These are phyloP conservation scores for Poecilobothrus nobilitatus DNA, from an alignment of 2,888 invertebrate species.

Conservation along the genomic window DNA sequence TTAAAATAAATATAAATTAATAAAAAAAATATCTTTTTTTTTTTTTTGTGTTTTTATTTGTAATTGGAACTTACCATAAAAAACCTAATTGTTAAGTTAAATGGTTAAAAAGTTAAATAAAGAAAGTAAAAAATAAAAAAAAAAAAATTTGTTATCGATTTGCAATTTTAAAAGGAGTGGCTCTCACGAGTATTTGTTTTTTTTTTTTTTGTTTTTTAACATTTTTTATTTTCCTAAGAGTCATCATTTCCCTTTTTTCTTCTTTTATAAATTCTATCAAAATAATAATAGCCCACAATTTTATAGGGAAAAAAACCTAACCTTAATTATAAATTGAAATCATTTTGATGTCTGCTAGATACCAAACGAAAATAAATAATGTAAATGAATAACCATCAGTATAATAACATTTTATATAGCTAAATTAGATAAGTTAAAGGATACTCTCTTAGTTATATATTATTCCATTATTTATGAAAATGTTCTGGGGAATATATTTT, in stretches of 20 bases:
- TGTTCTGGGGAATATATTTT: too few relatives aligned
- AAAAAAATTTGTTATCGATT: neutral
- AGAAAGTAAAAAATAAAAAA: too few relatives aligned
- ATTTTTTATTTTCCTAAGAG: neutral
- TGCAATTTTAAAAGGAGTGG: neutral
- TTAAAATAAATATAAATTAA: too few relatives aligned
- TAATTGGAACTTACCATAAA: neutral
- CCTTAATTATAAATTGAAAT: neutral
- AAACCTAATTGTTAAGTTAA: neutral
- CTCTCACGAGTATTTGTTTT: neutral
- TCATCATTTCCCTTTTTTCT: neutral
- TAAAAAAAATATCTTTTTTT: too few relatives aligned
- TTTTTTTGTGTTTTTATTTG: too few relatives aligned
- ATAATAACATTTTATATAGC: neutral
- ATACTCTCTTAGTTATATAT: neutral
- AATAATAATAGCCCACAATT: neutral
- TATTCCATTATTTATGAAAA: too few relatives aligned
- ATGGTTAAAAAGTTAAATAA: neutral
- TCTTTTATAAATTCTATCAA: neutral
- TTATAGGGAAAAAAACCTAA: neutral
- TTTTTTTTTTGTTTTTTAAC: neutral
- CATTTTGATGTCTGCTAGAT: too few relatives aligned
- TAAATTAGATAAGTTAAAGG: neutral
- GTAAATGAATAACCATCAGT: too few relatives aligned
- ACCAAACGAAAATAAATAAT: too few relatives aligned